A percentile compares a stretch with the other conserved stretches of the same genome.
phyloP scores from a whole-genome alignment of 2,797 vertebrate genomes.

The Phataginus tetradactyla region DNA sequence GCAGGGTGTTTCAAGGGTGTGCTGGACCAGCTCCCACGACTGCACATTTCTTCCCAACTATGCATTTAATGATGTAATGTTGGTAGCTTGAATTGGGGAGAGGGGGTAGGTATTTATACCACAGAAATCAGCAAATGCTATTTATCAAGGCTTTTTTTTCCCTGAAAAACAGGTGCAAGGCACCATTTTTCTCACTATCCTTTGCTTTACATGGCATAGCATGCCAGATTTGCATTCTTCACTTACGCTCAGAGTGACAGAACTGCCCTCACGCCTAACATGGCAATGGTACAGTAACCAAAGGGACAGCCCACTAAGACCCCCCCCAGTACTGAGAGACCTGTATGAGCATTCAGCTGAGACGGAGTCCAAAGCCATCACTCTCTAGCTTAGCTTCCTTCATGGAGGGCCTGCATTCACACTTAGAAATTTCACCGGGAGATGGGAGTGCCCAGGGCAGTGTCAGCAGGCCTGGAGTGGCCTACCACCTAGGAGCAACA shows the following conservation, averaged over 20 bases:
- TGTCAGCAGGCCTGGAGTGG: not conserved
- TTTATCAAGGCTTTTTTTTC: not conserved
- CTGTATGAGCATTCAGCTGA: not conserved
- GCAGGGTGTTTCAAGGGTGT: not conserved
- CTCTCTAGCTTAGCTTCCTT: not conserved
- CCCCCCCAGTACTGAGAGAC: not conserved
- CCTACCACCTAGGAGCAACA: not conserved
- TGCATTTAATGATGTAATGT: not conserved
- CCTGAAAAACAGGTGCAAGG: not conserved
- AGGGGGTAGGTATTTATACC: not conserved
- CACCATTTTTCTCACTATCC: not conserved
- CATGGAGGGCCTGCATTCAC: not conserved
- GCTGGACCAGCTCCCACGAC: not conserved
- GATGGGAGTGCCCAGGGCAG: not conserved
- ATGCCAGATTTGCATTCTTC: not conserved
- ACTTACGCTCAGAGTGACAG: not conserved
- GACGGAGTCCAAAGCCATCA: not conserved
- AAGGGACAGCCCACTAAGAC: not conserved
- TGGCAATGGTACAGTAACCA: not conserved
- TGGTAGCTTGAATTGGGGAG: not conserved
- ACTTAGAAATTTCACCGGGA: not conserved
- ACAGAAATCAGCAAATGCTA: constrained; percentile 9
- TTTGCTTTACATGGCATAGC: not conserved
- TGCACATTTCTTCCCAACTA: not conserved
- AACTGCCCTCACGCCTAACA: not conserved